Percentiles rank a stretch among this genome's conserved stretches.
These are phyloP conservation scores for Polietes domitor DNA, from an alignment of 2,888 invertebrate species.

Conservation along the genomic window DNA sequence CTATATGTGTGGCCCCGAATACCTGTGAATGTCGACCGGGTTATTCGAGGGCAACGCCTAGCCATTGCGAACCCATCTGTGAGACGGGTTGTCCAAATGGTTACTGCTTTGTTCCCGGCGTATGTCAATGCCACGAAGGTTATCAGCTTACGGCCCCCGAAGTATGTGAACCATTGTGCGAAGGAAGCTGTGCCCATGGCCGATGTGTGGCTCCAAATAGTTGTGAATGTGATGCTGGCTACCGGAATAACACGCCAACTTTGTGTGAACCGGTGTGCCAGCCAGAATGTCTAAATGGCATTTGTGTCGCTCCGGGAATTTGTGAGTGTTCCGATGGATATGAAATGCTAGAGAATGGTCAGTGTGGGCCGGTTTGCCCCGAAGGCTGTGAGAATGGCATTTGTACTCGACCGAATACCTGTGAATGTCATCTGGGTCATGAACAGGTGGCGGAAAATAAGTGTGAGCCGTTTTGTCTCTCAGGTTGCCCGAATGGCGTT, in stretches of 20 bases:
- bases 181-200: slow-evolving; percentile 74
- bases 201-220: slow-evolving; percentile 80
- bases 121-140: slow-evolving; percentile 70
- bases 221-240: slow-evolving; percentile 72
- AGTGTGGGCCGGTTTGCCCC: slow-evolving; percentile 75
- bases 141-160: slow-evolving; percentile 67
- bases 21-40: slow-evolving; percentile 64
- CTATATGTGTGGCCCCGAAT: slow-evolving; percentile 59
- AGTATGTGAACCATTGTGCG: slow-evolving; percentile 74
- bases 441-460: slow-evolving; percentile 62
- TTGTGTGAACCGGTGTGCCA: slow-evolving; percentile 75
- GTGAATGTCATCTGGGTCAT: slow-evolving; percentile 72
- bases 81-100: slow-evolving; percentile 70
- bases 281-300: slow-evolving; percentile 72
- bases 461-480: slow-evolving; percentile 75
- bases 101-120: slow-evolving; percentile 71
- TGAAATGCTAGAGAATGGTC: slow-evolving; percentile 53
- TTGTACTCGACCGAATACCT: slow-evolving; percentile 73
- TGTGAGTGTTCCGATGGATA: slow-evolving; percentile 86
- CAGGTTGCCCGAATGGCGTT: slow-evolving; percentile 75
- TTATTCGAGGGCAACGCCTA: slow-evolving; percentile 29
- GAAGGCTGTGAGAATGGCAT: slow-evolving; percentile 71
- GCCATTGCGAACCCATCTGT: slow-evolving; percentile 74
- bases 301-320: slow-evolving; percentile 85
- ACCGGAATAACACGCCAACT: slow-evolving; percentile 82